phyloP scores from a whole-genome alignment of 2,113 vertebrate genomes.

The Embiotoca jacksoni region DNA sequence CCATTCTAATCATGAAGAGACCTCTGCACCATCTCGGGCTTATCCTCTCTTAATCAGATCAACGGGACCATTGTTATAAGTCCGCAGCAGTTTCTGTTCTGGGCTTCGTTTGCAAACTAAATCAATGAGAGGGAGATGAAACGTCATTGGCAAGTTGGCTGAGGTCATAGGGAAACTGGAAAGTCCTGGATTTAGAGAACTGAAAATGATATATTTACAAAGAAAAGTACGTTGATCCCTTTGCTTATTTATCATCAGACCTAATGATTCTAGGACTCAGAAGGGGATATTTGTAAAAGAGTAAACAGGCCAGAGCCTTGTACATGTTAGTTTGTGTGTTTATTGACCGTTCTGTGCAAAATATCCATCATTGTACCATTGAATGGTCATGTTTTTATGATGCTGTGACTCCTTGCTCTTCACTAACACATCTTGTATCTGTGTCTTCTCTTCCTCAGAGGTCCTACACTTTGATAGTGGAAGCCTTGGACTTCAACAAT shows the following conservation, averaged over 20 bases:
- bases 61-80: constrained; percentile 41
- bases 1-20: constrained; percentile 41
- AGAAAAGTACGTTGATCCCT: not conserved
- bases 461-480: constrained; percentile 96
- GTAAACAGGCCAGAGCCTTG: too few relatives aligned
- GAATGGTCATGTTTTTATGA: constrained; percentile 9
- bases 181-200: not conserved
- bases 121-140: constrained; percentile 26
- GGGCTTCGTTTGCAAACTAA: constrained; percentile 11
- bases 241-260: not conserved
- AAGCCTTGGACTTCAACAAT: constrained; percentile 96
- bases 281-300: too few relatives aligned
- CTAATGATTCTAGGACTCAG: too few relatives aligned
- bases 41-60: constrained; percentile 61
- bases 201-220: constrained; percentile 8
- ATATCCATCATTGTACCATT: not conserved
- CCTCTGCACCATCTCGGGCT: constrained; percentile 31
- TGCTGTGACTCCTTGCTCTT: constrained; percentile 10
- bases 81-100: constrained; percentile 27
- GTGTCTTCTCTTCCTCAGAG: constrained; percentile 87
- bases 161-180: constrained; percentile 33
- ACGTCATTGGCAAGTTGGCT: constrained; percentile 5
- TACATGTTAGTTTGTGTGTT: too few relatives aligned
- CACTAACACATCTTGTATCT: constrained; percentile 63
- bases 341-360: not conserved